phyloP scores from a whole-genome alignment of 2,797 vertebrate genomes.

The Amphiprion clarkii region DNA sequence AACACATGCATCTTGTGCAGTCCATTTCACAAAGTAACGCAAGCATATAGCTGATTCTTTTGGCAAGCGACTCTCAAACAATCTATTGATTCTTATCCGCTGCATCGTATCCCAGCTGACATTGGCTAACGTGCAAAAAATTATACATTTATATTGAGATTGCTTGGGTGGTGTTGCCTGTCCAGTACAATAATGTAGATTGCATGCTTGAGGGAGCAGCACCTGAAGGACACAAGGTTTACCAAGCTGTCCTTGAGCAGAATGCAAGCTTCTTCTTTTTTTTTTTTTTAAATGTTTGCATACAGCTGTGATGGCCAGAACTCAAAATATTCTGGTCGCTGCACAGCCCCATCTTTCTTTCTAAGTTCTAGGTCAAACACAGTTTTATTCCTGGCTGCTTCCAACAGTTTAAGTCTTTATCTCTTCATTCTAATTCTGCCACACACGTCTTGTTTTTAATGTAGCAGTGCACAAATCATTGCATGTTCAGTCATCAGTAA shows the following conservation, averaged over 20 bases:
- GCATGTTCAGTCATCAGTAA: no score
- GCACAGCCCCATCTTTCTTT: conserved; percentile 9
- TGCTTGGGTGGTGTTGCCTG: conserved; percentile 12
- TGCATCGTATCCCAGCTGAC: not conserved
- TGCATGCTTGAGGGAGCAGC: conserved; percentile 14
- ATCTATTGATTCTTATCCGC: not conserved
- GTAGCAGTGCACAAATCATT: no score
- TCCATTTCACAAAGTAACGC: not conserved
- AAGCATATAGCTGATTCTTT: not conserved
- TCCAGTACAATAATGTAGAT: conserved; percentile 18
- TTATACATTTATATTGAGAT: conserved; percentile 1
- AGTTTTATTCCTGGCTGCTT: no score
- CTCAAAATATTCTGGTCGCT: conserved; percentile 12
- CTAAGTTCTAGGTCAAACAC: conserved; percentile 1
- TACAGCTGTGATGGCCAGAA: conserved; percentile 6
- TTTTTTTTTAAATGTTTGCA: conserved; percentile 10
- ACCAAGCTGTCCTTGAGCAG: conserved; percentile 14
- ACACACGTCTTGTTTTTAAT: no score
- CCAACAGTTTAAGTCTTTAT: no score
- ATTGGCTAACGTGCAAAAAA: not conserved
- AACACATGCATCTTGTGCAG: not conserved
- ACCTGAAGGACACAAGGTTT: conserved; percentile 31
- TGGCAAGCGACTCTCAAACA: no score
- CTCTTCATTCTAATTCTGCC: no score
- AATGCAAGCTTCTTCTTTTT: not conserved